These are phyloP conservation scores for Melanerpes formicivorus DNA, from an alignment of 2,113 vertebrate genomes.

Conservation along the genomic window DNA sequence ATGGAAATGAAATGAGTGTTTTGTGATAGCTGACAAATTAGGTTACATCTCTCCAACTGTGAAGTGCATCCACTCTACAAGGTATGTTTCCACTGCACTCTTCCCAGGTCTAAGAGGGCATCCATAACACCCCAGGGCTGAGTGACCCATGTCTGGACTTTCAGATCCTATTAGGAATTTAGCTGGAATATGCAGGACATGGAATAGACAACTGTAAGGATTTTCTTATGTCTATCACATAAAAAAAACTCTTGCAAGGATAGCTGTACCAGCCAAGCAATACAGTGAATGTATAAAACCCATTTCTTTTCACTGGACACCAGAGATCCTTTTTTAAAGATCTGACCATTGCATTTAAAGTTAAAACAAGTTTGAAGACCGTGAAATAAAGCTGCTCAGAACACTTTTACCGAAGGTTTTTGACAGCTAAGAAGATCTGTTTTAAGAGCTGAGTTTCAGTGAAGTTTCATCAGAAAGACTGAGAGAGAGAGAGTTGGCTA, in stretches of 20 bases:
- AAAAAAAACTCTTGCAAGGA: not conserved
- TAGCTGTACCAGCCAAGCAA: not conserved
- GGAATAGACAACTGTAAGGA: not conserved
- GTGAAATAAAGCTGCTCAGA: not conserved
- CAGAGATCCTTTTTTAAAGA: not conserved
- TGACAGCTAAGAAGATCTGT: not conserved
- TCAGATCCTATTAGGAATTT: constrained; percentile 47
- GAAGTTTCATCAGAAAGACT: not conserved
- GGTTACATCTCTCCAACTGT: constrained; percentile 32
- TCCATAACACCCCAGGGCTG: not conserved
- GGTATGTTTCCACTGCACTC: constrained; percentile 4
- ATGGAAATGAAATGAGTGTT: constrained; percentile 52
- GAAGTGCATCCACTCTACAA: constrained; percentile 26
- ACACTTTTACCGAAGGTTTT: not conserved
- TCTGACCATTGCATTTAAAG: not conserved
- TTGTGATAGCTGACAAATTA: constrained; percentile 66
- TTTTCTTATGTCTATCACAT: constrained; percentile 22
- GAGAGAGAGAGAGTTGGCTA: not conserved
- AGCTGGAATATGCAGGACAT: not conserved
- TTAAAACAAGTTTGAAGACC: not conserved
- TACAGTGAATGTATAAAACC: not conserved
- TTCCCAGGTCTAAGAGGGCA: constrained; percentile 3
- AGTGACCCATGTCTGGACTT: constrained; percentile 40
- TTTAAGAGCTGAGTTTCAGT: not conserved
- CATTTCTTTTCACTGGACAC: not conserved